These are phyloP conservation scores for Penaeus chinensis DNA, from an alignment of 1,140 invertebrate species.

Conservation along the genomic window DNA sequence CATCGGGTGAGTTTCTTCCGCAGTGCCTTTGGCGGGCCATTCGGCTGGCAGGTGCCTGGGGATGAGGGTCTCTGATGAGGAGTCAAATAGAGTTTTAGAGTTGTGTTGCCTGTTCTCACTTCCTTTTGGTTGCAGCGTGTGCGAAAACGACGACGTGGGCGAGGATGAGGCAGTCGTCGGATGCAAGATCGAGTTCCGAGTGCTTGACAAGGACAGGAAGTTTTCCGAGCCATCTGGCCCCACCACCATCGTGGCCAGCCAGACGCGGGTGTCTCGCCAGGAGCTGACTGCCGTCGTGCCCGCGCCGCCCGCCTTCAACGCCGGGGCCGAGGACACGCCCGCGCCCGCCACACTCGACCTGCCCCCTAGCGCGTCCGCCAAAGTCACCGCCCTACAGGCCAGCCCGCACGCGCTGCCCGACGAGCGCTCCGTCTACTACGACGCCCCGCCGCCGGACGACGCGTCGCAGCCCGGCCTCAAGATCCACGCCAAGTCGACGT, in stretches of 20 bases:
- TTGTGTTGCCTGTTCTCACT: background rate
- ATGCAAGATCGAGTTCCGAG: slow-evolving; percentile 63
- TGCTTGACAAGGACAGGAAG: slow-evolving; percentile 62
- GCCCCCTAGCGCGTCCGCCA: slow-evolving; percentile 50
- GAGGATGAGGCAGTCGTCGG: slow-evolving; percentile 62
- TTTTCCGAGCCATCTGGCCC: slow-evolving; percentile 58
- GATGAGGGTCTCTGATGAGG: background rate
- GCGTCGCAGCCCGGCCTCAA: slow-evolving; percentile 49
- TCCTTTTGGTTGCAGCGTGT: slow-evolving; percentile 47
- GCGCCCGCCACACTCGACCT: slow-evolving; percentile 48
- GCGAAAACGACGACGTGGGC: slow-evolving; percentile 53
- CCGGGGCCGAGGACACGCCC: slow-evolving; percentile 42
- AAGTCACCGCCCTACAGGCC: slow-evolving; percentile 55
- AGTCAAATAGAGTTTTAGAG: background rate
- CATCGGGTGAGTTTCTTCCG: slow-evolving; percentile 55
- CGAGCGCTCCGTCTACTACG: slow-evolving; percentile 65
- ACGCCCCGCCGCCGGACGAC: slow-evolving; percentile 62
- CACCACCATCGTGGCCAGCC: slow-evolving; percentile 60
- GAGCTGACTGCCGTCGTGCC: slow-evolving; percentile 61
- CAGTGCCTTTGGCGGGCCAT: background rate
- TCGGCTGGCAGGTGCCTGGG: too few species aligned
- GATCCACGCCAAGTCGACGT: slow-evolving; percentile 40
- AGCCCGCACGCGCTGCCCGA: slow-evolving; percentile 59
- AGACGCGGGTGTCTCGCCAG: slow-evolving; percentile 60
- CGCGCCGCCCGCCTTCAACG: slow-evolving; percentile 59